phyloP scores from a whole-genome alignment of 2,113 vertebrate species.

The Oreochromis aureus region DNA sequence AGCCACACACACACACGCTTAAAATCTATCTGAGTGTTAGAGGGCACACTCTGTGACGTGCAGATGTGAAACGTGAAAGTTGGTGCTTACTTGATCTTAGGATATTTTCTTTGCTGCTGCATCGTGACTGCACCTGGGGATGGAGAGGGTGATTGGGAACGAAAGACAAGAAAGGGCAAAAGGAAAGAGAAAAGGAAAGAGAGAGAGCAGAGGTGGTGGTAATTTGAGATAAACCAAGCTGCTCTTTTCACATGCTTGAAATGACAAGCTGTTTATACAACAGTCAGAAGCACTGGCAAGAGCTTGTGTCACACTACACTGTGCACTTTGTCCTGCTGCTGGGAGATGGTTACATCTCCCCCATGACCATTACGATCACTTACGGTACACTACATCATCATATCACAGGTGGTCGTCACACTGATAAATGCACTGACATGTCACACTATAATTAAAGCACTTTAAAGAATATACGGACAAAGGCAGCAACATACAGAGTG shows the following conservation, averaged over 20 bases:
- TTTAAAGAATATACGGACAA: constrained; percentile 44
- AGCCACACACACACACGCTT: constrained; percentile 16
- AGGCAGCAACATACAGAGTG: constrained; percentile 59
- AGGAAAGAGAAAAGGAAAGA: constrained; percentile 38
- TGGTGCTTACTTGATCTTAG: constrained; percentile 95
- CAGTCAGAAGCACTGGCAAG: constrained; percentile 45
- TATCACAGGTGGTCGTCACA: constrained; percentile 23
- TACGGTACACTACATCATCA: constrained; percentile 9
- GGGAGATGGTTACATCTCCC: constrained; percentile 54
- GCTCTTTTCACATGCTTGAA: constrained; percentile 47
- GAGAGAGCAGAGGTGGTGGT: constrained; percentile 42
- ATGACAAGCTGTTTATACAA: constrained; percentile 49
- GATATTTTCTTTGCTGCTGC: constrained; percentile 99
- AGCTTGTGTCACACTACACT: constrained; percentile 50
- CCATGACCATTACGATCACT: constrained; percentile 17
- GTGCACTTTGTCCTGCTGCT: constrained; percentile 57
- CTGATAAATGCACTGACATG: constrained; percentile 21
- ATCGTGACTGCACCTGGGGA: constrained; percentile 96
- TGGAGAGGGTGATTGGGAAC: constrained; percentile 51
- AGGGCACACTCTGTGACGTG: background rate
- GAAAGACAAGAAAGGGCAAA: constrained; percentile 56
- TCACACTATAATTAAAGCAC: constrained; percentile 24
- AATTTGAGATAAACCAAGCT: constrained; percentile 49
- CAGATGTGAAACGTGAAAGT: background rate
- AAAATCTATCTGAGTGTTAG: constrained; percentile 6